A percentile compares a stretch with the other conserved stretches of the same genome.
These are phyloP conservation scores for Dendrolimus punctatus DNA, from an alignment of 1,140 invertebrate genomes.

Conservation along the genomic window DNA sequence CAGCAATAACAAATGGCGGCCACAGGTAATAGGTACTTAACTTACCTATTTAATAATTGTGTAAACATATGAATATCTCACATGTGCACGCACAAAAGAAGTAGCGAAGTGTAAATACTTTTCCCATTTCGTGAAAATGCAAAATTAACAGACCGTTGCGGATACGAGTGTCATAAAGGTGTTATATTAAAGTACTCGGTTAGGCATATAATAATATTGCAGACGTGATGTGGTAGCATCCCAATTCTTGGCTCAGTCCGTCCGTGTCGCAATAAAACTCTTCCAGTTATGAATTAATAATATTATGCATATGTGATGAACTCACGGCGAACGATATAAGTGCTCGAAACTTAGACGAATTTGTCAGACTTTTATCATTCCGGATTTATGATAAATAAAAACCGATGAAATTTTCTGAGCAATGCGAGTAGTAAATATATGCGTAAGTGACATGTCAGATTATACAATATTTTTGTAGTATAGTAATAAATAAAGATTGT, in stretches of 20 bases:
- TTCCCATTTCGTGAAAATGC: conserved; percentile 4
- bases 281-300: conserved; percentile 47
- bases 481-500: too few relatives aligned
- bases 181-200: conserved; percentile 43
- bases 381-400: too few relatives aligned
- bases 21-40: too few relatives aligned
- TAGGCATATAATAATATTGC: conserved; percentile 30
- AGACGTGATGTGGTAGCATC: conserved; percentile 25
- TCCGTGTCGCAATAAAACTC: conserved; percentile 52
- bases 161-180: conserved; percentile 39
- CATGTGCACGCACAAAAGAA: too few relatives aligned
- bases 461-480: too few relatives aligned
- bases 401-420: too few relatives aligned
- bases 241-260: conserved; percentile 50
- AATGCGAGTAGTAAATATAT: too few relatives aligned
- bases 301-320: conserved; percentile 62
- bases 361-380: conserved; percentile 17
- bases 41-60: too few relatives aligned
- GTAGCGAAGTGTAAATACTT: too few relatives aligned
- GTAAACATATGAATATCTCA: too few relatives aligned
- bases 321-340: conserved; percentile 25
- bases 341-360: conserved; percentile 39
- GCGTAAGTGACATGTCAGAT: too few relatives aligned
- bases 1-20: too few relatives aligned
- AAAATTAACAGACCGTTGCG: conserved; percentile 18